A percentile compares a stretch with the other conserved stretches of the same genome.
phyloP scores from a whole-genome alignment of 2,888 invertebrate genomes.

The Sesamia inferens region DNA sequence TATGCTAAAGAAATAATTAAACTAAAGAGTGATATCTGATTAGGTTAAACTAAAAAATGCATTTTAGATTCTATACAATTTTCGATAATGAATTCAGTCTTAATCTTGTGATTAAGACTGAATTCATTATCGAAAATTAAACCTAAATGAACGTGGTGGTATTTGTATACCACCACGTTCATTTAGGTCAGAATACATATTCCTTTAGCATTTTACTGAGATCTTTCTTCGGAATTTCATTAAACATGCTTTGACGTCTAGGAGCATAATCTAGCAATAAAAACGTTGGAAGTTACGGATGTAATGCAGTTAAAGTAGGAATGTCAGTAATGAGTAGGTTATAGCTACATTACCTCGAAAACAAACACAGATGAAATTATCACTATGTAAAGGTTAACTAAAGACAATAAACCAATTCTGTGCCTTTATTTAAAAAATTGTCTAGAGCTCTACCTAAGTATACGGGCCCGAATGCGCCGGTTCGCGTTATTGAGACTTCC shows the following conservation, averaged over 20 bases:
- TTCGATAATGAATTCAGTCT: not conserved
- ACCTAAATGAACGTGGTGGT: no score
- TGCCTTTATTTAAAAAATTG: slow-evolving; percentile 53
- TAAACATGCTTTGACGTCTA: slow-evolving; percentile 1
- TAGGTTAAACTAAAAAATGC: not conserved
- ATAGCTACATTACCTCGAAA: slow-evolving; percentile 13
- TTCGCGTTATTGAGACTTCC: slow-evolving; percentile 82
- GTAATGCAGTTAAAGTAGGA: not conserved
- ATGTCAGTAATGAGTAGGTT: slow-evolving; percentile 20
- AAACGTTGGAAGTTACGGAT: slow-evolving; percentile 1
- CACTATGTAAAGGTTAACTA: slow-evolving; percentile 14
- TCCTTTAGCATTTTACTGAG: not conserved
- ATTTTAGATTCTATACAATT: not conserved
- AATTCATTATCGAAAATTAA: not conserved
- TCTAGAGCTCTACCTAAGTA: slow-evolving; percentile 58
- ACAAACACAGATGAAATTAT: slow-evolving; percentile 8
- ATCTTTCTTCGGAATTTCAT: slow-evolving; percentile 21
- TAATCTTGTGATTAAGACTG: slow-evolving; percentile 2
- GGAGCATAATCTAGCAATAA: slow-evolving; percentile 9
- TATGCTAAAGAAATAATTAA: not conserved
- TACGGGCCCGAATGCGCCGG: slow-evolving; percentile 68
- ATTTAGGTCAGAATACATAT: no score
- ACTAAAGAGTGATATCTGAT: not conserved
- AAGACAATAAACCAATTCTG: slow-evolving; percentile 46
- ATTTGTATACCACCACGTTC: no score